Evolutionary conservation across 2,113 vertebrate genomes (phyloP).

Genomic region (Narcine bancroftii): DNA sequence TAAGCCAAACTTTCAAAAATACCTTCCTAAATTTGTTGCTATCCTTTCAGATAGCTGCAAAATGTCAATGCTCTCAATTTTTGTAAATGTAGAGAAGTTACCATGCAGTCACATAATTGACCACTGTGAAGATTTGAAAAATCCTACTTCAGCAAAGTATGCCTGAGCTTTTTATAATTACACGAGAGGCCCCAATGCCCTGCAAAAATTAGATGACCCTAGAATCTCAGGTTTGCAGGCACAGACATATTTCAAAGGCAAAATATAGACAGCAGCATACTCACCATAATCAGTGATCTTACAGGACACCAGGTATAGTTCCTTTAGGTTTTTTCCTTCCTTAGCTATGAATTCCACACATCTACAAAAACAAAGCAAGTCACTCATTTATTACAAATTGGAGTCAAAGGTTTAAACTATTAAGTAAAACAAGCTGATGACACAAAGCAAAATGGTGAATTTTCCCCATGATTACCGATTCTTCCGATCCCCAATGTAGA

Average conservation of each 20-base stretch:
- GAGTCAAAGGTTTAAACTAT: neutral
- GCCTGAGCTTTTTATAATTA: neutral
- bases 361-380: slow-evolving; percentile 57
- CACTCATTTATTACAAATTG: slow-evolving; percentile 25
- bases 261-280: slow-evolving; percentile 46
- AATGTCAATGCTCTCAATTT: neutral
- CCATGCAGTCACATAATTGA: neutral
- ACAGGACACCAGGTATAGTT: slow-evolving; percentile 95
- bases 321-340: slow-evolving; percentile 88
- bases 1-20: neutral
- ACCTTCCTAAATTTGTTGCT: neutral
- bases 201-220: slow-evolving; percentile 20
- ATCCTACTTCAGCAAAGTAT: slow-evolving; percentile 8
- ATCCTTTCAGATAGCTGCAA: neutral
- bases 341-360: slow-evolving; percentile 98
- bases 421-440: slow-evolving; percentile 1
- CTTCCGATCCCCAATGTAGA: no score
- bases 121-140: slow-evolving; percentile 27
- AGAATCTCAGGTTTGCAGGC: slow-evolving; percentile 31
- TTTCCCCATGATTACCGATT: neutral
- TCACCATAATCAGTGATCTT: slow-evolving; percentile 97
- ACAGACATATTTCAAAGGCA: slow-evolving; percentile 20
- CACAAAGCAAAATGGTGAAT: neutral
- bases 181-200: neutral
- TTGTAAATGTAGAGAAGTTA: neutral